These are phyloP conservation scores for Malacoctenus gilli DNA, from an alignment of 2,797 vertebrate species.

Conservation along the genomic window DNA sequence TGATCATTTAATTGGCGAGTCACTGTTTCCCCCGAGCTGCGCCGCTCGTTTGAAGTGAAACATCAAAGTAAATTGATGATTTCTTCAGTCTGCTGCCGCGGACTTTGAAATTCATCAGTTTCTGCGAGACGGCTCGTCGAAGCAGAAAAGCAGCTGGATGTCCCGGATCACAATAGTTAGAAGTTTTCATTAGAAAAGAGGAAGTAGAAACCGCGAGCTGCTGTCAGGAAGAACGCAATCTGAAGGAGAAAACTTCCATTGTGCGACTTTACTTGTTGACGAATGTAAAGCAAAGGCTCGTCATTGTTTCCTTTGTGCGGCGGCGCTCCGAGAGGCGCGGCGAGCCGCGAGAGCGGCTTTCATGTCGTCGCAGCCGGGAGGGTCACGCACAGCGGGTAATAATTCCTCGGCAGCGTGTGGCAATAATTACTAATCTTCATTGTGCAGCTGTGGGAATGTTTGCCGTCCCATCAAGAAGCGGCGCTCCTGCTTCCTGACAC, in stretches of 20 bases:
- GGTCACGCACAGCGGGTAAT: slow-evolving; percentile 55
- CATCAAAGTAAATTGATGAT: slow-evolving; percentile 20
- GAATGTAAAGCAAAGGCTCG: too few species aligned
- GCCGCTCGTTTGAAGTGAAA: slow-evolving; percentile 11
- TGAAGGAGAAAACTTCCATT: background rate
- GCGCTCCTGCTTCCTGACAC: slow-evolving; percentile 41
- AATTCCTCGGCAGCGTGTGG: slow-evolving; percentile 47
- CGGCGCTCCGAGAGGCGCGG: slow-evolving; percentile 11
- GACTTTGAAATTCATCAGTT: slow-evolving; percentile 2
- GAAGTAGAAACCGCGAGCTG: background rate
- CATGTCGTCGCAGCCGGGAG: slow-evolving; percentile 41
- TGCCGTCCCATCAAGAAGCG: slow-evolving; percentile 38
- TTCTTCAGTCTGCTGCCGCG: slow-evolving; percentile 9
- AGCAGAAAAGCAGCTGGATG: background rate
- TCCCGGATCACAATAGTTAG: background rate
- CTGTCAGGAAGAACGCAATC: background rate
- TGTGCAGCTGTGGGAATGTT: slow-evolving; percentile 51
- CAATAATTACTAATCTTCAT: slow-evolving; percentile 65
- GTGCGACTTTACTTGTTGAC: too few species aligned
- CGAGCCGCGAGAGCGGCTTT: slow-evolving; percentile 54
- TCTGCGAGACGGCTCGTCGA: background rate
- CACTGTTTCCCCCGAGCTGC: slow-evolving; percentile 5
- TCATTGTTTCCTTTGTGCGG: too few species aligned
- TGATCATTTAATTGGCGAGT: slow-evolving; percentile 25
- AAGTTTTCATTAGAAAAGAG: background rate